Conservation (phyloP, 1,140 invertebrate species). For the Myzus persicae region DNA sequence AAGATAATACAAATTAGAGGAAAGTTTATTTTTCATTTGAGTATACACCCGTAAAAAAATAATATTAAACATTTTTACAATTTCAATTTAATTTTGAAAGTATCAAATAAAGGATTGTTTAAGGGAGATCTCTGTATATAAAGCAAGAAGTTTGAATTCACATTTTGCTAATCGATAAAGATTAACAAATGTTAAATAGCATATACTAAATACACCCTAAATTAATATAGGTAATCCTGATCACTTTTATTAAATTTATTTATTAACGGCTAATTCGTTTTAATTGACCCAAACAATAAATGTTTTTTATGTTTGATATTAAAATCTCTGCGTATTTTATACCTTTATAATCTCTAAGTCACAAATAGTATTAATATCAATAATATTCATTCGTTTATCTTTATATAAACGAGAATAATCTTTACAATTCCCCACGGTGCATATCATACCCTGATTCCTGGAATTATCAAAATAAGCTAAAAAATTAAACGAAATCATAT, state of each 20-base stretch:
- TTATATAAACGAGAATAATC: neutral
- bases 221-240: slow-evolving; percentile 8
- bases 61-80: neutral
- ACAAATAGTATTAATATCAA: neutral
- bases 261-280: neutral
- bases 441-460: neutral
- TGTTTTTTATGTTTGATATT: neutral
- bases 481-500: neutral
- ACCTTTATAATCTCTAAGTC: slow-evolving; percentile 23
- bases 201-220: slow-evolving; percentile 5
- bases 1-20: neutral
- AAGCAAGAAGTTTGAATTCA: neutral
- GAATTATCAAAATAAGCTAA: neutral
- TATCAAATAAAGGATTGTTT: neutral
- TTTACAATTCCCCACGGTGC: neutral
- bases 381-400: neutral
- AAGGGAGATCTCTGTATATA: neutral
- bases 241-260: neutral
- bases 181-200: neutral
- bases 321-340: neutral
- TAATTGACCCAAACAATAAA: neutral
- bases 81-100: neutral
- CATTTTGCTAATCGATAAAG: neutral
- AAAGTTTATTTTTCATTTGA: neutral
- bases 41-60: neutral